phyloP scores from a whole-genome alignment of 2,113 vertebrate species.

The Paracanthobrama guichenoti region DNA sequence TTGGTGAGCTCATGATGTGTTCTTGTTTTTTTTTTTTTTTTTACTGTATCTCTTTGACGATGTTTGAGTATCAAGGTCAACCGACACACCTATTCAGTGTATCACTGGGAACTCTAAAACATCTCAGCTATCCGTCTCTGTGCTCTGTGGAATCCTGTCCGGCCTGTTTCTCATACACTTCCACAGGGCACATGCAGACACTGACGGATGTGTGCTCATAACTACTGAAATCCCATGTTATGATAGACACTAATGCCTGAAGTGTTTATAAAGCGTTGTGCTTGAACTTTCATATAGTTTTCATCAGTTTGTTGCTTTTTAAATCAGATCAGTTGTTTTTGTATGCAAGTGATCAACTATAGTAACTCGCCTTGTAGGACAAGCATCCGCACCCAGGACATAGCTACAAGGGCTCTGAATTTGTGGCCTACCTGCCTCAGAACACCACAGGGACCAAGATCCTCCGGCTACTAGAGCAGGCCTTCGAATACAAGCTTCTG shows the following conservation, averaged over 20 bases:
- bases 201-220: slow-evolving; percentile 14
- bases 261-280: background rate
- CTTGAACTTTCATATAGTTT: background rate
- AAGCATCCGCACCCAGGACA: slow-evolving; percentile 68
- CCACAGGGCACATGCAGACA: background rate
- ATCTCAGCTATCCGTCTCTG: background rate
- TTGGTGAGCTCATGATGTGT: slow-evolving; percentile 55
- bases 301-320: background rate
- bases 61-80: background rate
- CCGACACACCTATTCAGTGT: background rate
- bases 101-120: background rate
- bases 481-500: slow-evolving; percentile 64
- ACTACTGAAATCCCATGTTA: slow-evolving; percentile 17
- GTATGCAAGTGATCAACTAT: background rate
- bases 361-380: slow-evolving; percentile 53
- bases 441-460: slow-evolving; percentile 63
- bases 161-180: slow-evolving; percentile 38
- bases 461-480: slow-evolving; percentile 59
- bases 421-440: slow-evolving; percentile 65
- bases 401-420: slow-evolving; percentile 50
- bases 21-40: background rate
- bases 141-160: slow-evolving; percentile 38
- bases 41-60: background rate
- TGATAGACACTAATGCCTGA: background rate
- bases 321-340: background rate